These are phyloP conservation scores for Labeo calbasu DNA, from an alignment of 2,797 vertebrate genomes.

Conservation along the genomic window DNA sequence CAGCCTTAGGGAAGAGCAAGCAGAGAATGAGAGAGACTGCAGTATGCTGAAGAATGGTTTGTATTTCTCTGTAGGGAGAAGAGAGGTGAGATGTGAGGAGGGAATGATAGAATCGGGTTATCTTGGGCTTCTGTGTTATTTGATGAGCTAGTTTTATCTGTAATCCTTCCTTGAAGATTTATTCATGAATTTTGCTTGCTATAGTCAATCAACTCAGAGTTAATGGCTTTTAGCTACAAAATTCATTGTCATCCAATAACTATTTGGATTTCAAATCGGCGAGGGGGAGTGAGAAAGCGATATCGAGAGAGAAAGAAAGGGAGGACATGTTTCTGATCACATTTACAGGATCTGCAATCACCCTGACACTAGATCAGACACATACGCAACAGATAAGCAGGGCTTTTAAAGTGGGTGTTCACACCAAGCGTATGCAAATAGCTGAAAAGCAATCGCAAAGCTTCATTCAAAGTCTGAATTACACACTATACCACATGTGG, in stretches of 20 bases:
- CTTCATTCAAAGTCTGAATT: constrained; percentile 1
- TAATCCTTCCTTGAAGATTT: constrained; percentile 30
- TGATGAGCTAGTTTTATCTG: constrained; percentile 24
- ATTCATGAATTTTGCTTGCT: constrained; percentile 46
- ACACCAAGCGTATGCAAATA: constrained; percentile 23
- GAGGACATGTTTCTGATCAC: constrained; percentile 27
- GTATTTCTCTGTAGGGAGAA: constrained; percentile 43
- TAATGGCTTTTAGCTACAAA: constrained; percentile 53
- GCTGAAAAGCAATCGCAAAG: constrained; percentile 2
- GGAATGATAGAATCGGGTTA: constrained; percentile 50
- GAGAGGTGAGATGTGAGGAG: constrained; percentile 46
- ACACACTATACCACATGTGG: background rate
- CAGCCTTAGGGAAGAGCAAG: constrained; percentile 49
- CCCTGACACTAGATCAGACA: constrained; percentile 22
- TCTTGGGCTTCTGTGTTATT: constrained; percentile 30
- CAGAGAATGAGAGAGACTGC: constrained; percentile 20
- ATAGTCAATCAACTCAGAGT: constrained; percentile 50
- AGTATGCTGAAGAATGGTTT: constrained; percentile 47
- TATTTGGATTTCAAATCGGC: constrained; percentile 44
- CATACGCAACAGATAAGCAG: constrained; percentile 34
- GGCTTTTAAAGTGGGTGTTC: constrained; percentile 33
- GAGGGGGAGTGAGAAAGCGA: constrained; percentile 7
- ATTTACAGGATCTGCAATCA: constrained; percentile 34
- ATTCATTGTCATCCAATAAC: constrained; percentile 50
- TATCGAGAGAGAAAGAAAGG: constrained; percentile 3